Evolutionary conservation across 2,797 vertebrate genomes (phyloP).

Genomic region (Ctenopoma kingsleyae): DNA sequence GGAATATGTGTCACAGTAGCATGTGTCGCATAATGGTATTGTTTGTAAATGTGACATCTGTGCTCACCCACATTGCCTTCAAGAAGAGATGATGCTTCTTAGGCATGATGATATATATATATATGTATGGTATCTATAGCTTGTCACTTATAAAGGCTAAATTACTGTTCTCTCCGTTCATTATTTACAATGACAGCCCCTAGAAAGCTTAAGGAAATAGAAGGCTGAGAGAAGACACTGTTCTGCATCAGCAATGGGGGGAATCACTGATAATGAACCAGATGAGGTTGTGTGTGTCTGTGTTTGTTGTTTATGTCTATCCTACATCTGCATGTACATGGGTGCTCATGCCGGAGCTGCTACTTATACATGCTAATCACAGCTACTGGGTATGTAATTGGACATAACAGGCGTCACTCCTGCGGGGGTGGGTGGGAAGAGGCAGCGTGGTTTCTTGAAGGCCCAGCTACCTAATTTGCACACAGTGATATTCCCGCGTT

Average conservation of each 20-base stretch:
- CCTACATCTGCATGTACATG: constrained; percentile 18
- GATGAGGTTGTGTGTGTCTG: constrained; percentile 37
- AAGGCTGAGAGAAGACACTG: constrained; percentile 37
- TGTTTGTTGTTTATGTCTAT: constrained; percentile 34
- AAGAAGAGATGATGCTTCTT: constrained; percentile 31
- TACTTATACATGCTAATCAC: constrained; percentile 76
- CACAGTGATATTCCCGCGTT: constrained; percentile 78
- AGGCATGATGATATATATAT: constrained; percentile 42
- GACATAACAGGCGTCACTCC: constrained; percentile 82
- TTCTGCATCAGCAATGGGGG: constrained; percentile 28
- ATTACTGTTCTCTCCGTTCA: constrained; percentile 9
- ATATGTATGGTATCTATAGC: constrained; percentile 29
- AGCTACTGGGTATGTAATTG: constrained; percentile 81
- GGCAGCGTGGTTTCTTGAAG: constrained; percentile 73
- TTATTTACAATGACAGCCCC: constrained; percentile 37
- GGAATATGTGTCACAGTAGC: constrained; percentile 70
- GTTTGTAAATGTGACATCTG: constrained; percentile 58
- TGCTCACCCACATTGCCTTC: constrained; percentile 46
- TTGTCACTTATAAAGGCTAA: constrained; percentile 38
- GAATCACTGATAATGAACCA: constrained; percentile 64
- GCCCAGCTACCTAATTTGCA: constrained; percentile 79
- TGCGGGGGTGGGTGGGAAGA: constrained; percentile 64
- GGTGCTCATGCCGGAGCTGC: constrained; percentile 43
- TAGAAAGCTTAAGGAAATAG: constrained; percentile 44
- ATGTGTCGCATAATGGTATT: constrained; percentile 68